Base-by-base conservation (phyloP, 2,113 vertebrate genomes). In the Echinops telfairi region DNA sequence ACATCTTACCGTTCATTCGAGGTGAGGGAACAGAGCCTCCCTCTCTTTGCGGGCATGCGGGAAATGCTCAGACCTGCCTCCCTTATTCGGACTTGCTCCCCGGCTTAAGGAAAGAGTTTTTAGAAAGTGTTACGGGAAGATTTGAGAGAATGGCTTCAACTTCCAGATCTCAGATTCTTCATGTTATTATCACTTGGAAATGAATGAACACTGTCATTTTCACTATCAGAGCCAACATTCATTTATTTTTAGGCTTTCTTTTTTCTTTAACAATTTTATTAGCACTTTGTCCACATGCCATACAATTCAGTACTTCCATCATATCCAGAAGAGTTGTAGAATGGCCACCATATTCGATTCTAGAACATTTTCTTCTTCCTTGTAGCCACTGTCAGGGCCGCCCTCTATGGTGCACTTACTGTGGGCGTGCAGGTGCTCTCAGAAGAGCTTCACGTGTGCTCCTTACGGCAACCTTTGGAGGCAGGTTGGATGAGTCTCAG, bases 161-260 rank as follows among this genome's bases (percentile, higher is more conserved):
- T 31, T 90, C n/a, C 83, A 81, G 86, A 79, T 29, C 60, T 92
- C 64, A 80, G 83, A 89, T 80, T 89, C 64, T 70, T 84, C 62
- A 22, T 33, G 40, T 92, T 91, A 78, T 43, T 19, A 38, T 82
- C 31, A n/a, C 60, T 93, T 93, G 78, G 43, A 90, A n/a, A n/a
- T n/a, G n/a, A 90, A 79, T 33, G 73, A 90, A 43, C 64, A 64
- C 57, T 23, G 27, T 47, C 29, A 27, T 62, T 12, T 81, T 70
- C 36, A 75, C 27, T n/a, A 57, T 60, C 40, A 62, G 1, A 0
- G 4, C 22, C 29, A 68, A 84, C 11, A 12, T 90, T 88, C 78
- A 68, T 3, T 53, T 53, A 53, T 47, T 47, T 47, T 47, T 53
- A 53, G 47, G 47, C n/a, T 53, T 53, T 53, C 12, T 9, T 53